phyloP scores from a whole-genome alignment of 2,888 invertebrate genomes.

The Heliconius ismenius region DNA sequence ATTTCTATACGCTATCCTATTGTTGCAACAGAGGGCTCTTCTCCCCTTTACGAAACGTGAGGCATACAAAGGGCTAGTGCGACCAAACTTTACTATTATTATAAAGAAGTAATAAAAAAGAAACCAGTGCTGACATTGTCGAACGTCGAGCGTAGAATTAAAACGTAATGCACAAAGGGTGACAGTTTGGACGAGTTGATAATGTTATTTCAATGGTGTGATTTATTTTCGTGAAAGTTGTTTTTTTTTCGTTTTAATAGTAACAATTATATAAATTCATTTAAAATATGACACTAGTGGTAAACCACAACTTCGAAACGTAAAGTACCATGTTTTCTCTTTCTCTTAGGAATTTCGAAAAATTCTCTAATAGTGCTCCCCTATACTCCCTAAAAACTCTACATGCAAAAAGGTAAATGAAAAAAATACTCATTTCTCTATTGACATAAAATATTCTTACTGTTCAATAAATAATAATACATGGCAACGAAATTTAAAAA shows the following conservation, averaged over 20 bases:
- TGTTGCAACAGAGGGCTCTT: constrained; percentile 59
- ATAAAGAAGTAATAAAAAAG: constrained; percentile 60
- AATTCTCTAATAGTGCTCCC: background rate
- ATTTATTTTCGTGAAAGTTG: constrained; percentile 16
- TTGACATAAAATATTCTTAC: background rate
- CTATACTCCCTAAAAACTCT: background rate
- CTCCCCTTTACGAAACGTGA: constrained; percentile 65
- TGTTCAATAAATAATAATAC: background rate
- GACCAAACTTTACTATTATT: constrained; percentile 52
- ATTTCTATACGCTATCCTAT: constrained; percentile 51
- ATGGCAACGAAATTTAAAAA: no score
- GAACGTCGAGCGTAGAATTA: constrained; percentile 55
- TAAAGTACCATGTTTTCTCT: background rate
- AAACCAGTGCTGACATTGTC: constrained; percentile 52
- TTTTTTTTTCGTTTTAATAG: background rate
- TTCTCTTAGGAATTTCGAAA: background rate
- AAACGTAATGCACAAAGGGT: constrained; percentile 58
- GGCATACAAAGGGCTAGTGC: constrained; percentile 67
- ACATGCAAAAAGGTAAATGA: background rate
- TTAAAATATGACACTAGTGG: background rate
- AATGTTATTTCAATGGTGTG: constrained; percentile 45
- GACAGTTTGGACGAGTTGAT: constrained; percentile 58
- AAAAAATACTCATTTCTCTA: background rate
- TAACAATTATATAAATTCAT: background rate
- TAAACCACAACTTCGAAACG: background rate